These are phyloP conservation scores for Corythaixoides concolor DNA, from an alignment of 2,113 vertebrate species.

Conservation along the genomic window DNA sequence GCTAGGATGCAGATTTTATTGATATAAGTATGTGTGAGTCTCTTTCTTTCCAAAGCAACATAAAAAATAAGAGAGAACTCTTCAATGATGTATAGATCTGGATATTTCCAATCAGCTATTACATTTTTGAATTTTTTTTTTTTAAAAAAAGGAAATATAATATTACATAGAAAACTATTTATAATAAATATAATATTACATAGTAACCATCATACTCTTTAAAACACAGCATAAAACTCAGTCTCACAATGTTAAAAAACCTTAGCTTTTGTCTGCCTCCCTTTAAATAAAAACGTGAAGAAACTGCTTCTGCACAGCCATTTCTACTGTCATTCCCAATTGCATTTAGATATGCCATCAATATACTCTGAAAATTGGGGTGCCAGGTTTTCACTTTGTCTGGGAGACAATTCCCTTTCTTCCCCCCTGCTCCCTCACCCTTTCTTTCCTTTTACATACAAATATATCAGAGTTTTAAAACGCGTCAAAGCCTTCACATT, in stretches of 20 bases:
- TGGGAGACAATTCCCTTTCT: not conserved
- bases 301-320: not conserved
- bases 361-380: not conserved
- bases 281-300: not conserved
- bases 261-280: not conserved
- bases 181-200: not conserved
- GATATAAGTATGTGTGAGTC: not conserved
- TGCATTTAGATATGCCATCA: not conserved
- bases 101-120: not conserved
- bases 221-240: not conserved
- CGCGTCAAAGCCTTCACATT: constrained; percentile 1
- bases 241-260: not conserved
- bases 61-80: not conserved
- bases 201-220: not conserved
- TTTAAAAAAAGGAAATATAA: not conserved
- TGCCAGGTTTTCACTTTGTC: not conserved
- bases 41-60: not conserved
- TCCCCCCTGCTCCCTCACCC: accelerated
- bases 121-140: not conserved
- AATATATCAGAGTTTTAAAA: constrained; percentile 27
- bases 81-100: not conserved
- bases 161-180: not conserved
- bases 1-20: not conserved
- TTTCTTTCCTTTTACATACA: not conserved
- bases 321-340: not conserved